Percentiles rank a stretch among this genome's conserved stretches.
Conservation (phyloP, 2,797 vertebrate species). For the Sus cebifrons region DNA sequence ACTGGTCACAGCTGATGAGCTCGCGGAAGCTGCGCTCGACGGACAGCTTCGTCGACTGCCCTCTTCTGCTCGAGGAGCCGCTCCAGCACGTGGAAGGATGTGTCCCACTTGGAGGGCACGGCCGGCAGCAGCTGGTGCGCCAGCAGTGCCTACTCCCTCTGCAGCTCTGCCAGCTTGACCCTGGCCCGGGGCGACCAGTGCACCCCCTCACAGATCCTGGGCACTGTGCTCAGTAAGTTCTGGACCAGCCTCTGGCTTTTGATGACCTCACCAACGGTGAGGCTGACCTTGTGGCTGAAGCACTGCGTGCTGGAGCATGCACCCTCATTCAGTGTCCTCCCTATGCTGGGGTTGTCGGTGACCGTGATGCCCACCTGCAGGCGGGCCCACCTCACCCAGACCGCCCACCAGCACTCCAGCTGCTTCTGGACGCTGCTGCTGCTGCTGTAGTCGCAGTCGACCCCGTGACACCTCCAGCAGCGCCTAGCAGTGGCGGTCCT, state of each 20-base stretch:
- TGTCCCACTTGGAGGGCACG: conserved; percentile 97
- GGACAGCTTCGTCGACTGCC: conserved; percentile 97
- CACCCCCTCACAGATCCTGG: conserved; percentile 97
- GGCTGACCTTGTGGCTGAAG: conserved; percentile 97
- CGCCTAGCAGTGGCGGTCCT: conserved; percentile 97
- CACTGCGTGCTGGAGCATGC: conserved; percentile 95
- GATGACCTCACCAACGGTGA: conserved; percentile 98
- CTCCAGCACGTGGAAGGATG: conserved; percentile 98
- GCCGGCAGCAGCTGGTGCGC: conserved; percentile 97
- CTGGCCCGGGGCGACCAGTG: conserved; percentile 96
- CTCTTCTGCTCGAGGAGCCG: conserved; percentile 97
- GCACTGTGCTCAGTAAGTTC: conserved; percentile 96
- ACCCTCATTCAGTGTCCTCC: conserved; percentile 95
- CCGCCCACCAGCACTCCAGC: conserved; percentile 98
- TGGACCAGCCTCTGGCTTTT: conserved; percentile 99
- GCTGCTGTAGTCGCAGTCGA: conserved; percentile 96
- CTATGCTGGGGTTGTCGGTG: conserved; percentile 95
- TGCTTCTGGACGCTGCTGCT: conserved; percentile 95
- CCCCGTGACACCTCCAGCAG: conserved; percentile 96
- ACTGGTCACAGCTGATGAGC: conserved; percentile 98
- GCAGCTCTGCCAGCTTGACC: conserved; percentile 95
- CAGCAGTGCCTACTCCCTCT: conserved; percentile 94
- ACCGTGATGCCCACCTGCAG: conserved; percentile 97
- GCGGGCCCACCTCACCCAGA: conserved; percentile 96
- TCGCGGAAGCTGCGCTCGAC: conserved; percentile 98